A percentile compares a stretch with the other conserved stretches of the same genome.
phyloP scores from a whole-genome alignment of 2,113 vertebrate species.

The Urocitellus parryii region DNA sequence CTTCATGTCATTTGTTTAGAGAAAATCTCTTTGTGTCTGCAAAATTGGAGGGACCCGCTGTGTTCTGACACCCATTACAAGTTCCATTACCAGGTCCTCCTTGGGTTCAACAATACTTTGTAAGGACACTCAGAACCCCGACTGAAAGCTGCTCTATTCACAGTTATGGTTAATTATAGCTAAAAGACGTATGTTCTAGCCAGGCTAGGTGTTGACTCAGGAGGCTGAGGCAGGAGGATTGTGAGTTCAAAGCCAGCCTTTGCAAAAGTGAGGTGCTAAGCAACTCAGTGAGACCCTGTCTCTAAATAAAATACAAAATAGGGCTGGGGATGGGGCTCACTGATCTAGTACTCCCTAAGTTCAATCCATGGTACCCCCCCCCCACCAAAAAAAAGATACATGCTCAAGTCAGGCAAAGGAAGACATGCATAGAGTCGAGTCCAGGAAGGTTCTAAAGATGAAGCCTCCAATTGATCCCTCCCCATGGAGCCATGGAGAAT shows the following conservation, averaged over 20 bases:
- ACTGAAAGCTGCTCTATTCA: neutral
- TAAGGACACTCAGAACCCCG: neutral
- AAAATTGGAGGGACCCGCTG: neutral
- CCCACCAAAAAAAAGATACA: too few species aligned
- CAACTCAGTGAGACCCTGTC: too few species aligned
- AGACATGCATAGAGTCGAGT: neutral
- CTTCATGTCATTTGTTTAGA: neutral
- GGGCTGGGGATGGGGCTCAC: too few species aligned
- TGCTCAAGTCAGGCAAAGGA: neutral
- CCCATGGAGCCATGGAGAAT: too few species aligned
- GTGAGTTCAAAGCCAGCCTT: too few species aligned
- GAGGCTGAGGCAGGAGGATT: too few species aligned
- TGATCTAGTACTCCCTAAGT: too few species aligned
- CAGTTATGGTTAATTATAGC: neutral
- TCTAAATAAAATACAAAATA: too few species aligned
- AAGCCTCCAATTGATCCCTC: neutral
- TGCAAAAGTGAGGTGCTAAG: too few species aligned
- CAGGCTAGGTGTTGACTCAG: too few species aligned
- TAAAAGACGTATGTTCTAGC: neutral
- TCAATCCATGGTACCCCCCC: too few species aligned
- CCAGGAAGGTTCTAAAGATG: neutral
- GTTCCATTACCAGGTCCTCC: neutral
- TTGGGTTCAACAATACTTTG: neutral
- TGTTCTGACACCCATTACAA: neutral
- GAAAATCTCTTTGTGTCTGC: neutral